Evolutionary conservation across 2,888 invertebrate species (phyloP), one percentile per base, ranked within the genome.

Genomic region (Alloplasta piceator): DNA sequence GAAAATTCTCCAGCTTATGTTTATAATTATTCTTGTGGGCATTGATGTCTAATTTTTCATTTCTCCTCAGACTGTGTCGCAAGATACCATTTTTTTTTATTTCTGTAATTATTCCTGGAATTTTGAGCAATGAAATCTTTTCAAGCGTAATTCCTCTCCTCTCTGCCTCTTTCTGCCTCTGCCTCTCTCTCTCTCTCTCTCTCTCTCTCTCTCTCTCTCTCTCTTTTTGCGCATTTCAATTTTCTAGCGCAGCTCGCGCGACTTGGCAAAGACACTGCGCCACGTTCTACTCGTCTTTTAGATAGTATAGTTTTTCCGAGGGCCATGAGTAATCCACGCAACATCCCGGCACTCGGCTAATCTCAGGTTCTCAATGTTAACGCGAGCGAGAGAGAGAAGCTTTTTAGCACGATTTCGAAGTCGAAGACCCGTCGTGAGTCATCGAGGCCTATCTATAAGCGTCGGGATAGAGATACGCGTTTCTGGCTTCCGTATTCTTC

Each of bases 151-250:
- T 67, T 64, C 68, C 60, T 68, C 70, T 26, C n/a, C 14, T 64
- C 46, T 10, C n/a, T 50, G 39, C 38, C 9, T 12, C 43, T 0
- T 26, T 26, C 26, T 26, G 26, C 3, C 3, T 26, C 1, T 26
- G 1, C 3, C 26, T 26, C 26, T 26, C 60, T 77, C 75, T 66
- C n/a, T n/a, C 14, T 64, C 46, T 10, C n/a, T 50, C 39, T 38
- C 9, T 12, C 43, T 0, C 3, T 26, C 26, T 26, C 1, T 26
- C 3, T 26, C 1, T 26, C 26, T 26, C 26, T 26, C 26, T 26
- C 60, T 77, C 75, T 66, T 71, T 80, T 80, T 73, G 80, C 78
- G 75, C 80, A 84, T 85, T 77, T 80, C 73, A 78, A 82, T 75
- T 61, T 64, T 36, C 26, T 67, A 75, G 50, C 9, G 46, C 12